Evolutionary conservation across 2,797 vertebrate genomes (phyloP).

Genomic region (Pipistrellus pipistrellus): DNA sequence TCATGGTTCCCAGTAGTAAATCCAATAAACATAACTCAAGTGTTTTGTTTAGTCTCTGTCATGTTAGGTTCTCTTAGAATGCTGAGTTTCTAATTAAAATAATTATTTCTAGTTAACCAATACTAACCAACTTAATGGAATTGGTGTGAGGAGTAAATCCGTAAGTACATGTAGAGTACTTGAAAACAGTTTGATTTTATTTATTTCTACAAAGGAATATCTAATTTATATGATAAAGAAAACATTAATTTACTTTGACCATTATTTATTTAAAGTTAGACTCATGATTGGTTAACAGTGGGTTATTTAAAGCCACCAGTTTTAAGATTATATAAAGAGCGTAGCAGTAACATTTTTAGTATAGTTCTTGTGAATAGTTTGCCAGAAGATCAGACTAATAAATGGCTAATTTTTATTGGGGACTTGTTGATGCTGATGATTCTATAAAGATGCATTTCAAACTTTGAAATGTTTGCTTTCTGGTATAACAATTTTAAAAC

Average conservation of each 20-base stretch:
- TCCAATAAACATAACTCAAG: neutral
- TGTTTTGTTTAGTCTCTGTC: neutral
- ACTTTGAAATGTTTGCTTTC: neutral
- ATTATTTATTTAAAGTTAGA: slow-evolving; percentile 43
- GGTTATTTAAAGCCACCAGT: neutral
- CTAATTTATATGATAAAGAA: slow-evolving; percentile 3
- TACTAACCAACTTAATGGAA: neutral
- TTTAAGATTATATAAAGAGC: neutral
- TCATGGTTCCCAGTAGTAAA: neutral
- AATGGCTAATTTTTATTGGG: slow-evolving; percentile 7
- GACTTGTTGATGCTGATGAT: neutral
- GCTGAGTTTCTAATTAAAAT: slow-evolving; percentile 38
- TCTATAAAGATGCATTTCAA: slow-evolving; percentile 3
- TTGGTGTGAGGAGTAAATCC: slow-evolving; percentile 43
- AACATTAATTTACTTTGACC: neutral
- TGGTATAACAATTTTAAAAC: neutral
- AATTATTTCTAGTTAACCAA: neutral
- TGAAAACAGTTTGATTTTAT: neutral
- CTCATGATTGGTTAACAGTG: neutral
- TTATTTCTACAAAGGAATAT: neutral
- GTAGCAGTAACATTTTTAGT: neutral
- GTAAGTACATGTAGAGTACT: neutral
- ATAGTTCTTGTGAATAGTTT: neutral
- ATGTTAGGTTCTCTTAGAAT: neutral
- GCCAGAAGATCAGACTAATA: neutral